Base-by-base conservation (phyloP, 2,113 vertebrate species). In the Vulpes ferrilata region DNA sequence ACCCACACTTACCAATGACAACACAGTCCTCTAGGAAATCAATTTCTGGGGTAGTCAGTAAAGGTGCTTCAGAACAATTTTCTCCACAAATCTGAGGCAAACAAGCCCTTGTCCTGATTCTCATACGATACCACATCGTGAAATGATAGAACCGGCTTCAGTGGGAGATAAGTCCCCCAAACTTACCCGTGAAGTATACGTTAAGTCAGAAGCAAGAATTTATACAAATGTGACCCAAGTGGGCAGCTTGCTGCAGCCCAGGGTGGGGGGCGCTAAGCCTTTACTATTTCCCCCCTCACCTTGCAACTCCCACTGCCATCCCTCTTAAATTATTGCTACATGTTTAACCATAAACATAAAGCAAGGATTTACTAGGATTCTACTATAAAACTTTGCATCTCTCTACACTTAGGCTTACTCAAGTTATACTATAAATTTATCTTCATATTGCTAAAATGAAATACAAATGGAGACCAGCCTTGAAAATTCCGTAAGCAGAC, bases 51-150 rank as follows among this genome's bases (percentile, higher is more conserved):
- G n/a, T 5, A 93, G 55, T 57, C 17, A 32, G 11, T 23, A 96
- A 65, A 90, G 19, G 74, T 2, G 11, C 71, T 88, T 51, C 43
- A 64, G 88, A 73, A n/a, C 57, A 48, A 73, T 84, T 91, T 62
- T 79, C 43, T 76, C 65, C 1, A 2, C 11, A 59, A 32, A 91
- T 19, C 5, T 3, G 30, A 96, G 78, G 30, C n/a, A 30, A 30
- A 79, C 9, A 48, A 19, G 7, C 7, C 11, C 19, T 27, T 22
- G 4, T 57, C 16, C 19, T 67, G 23, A 85, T 30, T 19, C 8
- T 83, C 60, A 30, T 3, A 25, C 0, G 11, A 8, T 5, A 84
- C 11, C 60, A 22, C 32, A 11, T 16, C 0, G 0, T 20, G 27
- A 74, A n/a, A 13, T 10, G 2, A 2, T 53, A 32, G 38, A 53